phyloP scores from a whole-genome alignment of 2,888 invertebrate species.

The Lycocerus yunnanus region DNA sequence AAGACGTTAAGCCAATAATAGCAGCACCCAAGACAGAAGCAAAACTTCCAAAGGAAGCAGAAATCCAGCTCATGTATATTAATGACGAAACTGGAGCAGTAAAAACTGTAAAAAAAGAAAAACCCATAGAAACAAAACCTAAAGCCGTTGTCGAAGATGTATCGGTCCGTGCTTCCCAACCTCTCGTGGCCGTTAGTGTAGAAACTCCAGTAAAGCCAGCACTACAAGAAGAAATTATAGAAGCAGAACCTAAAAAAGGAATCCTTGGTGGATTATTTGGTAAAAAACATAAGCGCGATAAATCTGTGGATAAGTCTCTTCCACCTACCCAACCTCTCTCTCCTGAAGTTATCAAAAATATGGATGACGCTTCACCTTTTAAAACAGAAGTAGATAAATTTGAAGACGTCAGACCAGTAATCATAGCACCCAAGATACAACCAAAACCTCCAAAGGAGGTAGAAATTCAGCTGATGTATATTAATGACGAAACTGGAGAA shows the following conservation, averaged over 20 bases:
- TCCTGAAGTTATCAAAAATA: conserved; percentile 38
- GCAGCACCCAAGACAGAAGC: neutral
- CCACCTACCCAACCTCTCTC: conserved; percentile 5
- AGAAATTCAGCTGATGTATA: neutral
- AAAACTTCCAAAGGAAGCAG: neutral
- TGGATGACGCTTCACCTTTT: conserved; percentile 41
- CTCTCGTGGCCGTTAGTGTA: too few species aligned
- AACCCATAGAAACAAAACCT: too few species aligned
- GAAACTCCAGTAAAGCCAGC: conserved; percentile 10
- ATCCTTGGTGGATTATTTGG: conserved; percentile 35
- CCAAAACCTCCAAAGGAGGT: neutral
- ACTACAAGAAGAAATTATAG: neutral
- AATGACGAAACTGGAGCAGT: neutral
- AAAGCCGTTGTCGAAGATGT: too few species aligned
- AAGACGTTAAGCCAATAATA: conserved; percentile 29
- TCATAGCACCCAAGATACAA: neutral
- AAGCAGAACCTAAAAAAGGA: conserved; percentile 10
- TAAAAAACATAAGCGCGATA: conserved; percentile 31
- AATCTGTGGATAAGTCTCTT: neutral
- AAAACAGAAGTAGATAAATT: conserved; percentile 33
- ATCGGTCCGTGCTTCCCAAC: too few species aligned
- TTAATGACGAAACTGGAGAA: neutral
- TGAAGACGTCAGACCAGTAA: conserved; percentile 30
- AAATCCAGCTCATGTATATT: neutral
- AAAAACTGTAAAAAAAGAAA: conserved; percentile 2